These are phyloP conservation scores for Acestrorhynchus altus DNA, from an alignment of 2,797 vertebrate genomes.

Conservation along the genomic window DNA sequence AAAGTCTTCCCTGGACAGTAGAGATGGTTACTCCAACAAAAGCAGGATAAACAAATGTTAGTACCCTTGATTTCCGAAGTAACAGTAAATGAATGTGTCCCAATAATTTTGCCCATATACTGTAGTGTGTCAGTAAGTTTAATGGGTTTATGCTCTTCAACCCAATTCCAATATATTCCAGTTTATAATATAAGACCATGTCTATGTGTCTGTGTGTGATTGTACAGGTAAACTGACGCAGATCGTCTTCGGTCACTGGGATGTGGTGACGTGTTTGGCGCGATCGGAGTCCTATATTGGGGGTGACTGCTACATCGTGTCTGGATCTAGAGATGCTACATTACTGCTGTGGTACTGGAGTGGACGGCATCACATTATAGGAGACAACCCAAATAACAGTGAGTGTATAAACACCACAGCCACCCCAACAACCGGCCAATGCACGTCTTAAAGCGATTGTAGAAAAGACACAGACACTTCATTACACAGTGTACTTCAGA, in stretches of 20 bases:
- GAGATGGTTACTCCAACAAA: too few species aligned
- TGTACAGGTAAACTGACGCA: conserved; percentile 93
- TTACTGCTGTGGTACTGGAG: conserved; percentile 99
- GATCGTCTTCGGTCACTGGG: conserved; percentile 99
- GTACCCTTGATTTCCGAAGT: too few species aligned
- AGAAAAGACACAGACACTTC: too few species aligned
- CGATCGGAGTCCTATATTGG: conserved; percentile 97
- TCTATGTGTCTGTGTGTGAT: conserved; percentile 7
- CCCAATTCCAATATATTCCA: too few species aligned
- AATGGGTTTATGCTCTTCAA: too few species aligned
- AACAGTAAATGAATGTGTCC: too few species aligned
- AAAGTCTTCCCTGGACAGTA: too few species aligned
- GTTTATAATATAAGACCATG: neutral
- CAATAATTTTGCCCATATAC: too few species aligned
- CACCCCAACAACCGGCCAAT: neutral
- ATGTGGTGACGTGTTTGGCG: conserved; percentile 96
- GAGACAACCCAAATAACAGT: conserved; percentile 99
- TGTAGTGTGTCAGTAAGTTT: too few species aligned
- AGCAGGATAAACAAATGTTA: too few species aligned
- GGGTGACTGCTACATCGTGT: conserved; percentile 97
- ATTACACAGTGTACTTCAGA: too few species aligned
- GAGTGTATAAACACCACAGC: conserved; percentile 69
- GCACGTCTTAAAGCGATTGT: too few species aligned
- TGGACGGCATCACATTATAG: conserved; percentile 96
- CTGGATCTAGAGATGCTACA: conserved; percentile 94